Conservation (phyloP, 1,140 invertebrate species). For the silkworm (Bombyx mori) region DNA sequence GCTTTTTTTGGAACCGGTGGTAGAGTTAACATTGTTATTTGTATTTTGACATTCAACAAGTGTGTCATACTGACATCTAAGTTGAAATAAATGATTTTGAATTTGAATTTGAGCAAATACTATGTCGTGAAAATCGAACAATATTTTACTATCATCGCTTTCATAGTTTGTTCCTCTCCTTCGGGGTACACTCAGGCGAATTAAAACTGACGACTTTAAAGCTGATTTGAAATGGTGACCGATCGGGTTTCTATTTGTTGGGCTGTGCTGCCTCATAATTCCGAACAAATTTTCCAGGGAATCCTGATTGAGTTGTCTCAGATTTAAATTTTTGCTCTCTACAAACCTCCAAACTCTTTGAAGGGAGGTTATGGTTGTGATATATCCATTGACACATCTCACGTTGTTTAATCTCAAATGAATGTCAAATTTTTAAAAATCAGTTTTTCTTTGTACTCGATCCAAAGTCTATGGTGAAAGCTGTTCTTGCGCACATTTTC, state of each 20-base stretch:
- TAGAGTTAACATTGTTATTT: too few species aligned
- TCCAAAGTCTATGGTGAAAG: constrained; percentile 9
- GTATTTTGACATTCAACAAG: too few species aligned
- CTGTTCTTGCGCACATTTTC: constrained; percentile 17
- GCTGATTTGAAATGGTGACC: constrained; percentile 1
- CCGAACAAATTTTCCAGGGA: not conserved
- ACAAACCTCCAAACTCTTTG: not conserved
- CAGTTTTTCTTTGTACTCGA: constrained; percentile 8
- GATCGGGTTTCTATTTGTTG: constrained; percentile 4
- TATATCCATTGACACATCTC: constrained; percentile 1
- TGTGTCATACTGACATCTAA: too few species aligned
- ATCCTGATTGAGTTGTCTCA: not conserved
- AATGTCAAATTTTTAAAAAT: constrained; percentile 11
- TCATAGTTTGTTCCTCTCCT: not conserved
- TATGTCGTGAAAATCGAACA: too few species aligned
- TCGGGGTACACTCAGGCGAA: not conserved
- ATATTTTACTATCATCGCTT: not conserved
- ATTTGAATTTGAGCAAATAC: too few species aligned
- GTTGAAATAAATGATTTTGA: too few species aligned
- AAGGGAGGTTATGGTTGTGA: not conserved
- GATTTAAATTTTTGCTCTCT: not conserved
- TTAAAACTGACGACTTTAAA: constrained; percentile 3
- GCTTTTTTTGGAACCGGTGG: too few species aligned
- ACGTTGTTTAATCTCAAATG: not conserved
- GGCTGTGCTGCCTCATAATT: not conserved